Evolutionary conservation across 1,140 invertebrate species (phyloP), one percentile per base, ranked within the genome.

Genomic region (Heliconius eleuchia): DNA sequence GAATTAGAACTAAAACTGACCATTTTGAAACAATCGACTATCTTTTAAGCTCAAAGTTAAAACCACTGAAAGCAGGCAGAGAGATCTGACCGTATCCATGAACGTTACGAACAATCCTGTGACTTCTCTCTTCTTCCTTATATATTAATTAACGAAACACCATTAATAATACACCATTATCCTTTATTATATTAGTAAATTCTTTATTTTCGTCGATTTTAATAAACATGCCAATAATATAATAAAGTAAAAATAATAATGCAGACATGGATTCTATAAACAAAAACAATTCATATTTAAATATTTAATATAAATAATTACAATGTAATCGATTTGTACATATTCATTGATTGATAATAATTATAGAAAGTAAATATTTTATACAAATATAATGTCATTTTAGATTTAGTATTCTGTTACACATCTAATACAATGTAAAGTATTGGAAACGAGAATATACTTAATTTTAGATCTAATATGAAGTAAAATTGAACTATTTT

Each of bases 241-340:
- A 66, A 30, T 27, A 30, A 30, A 46, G 27, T 66, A 66, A 66
- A 66, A 66, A 57, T 57, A 11, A 66, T 66, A 66, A 66, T 66
- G 60, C 60, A 27, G 60, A 57, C 60, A 30, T 66, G 60, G 60
- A 66, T 66, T 66, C 27, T 66, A 27, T 66, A 66, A 70, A 76
- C 27, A 50, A 71, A 66, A 76, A 76, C n/a, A 46, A 23, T 70
- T 83, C 79, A 83, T 86, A 87, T 92, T 93, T 90, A 93, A 91
- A 91, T 87, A 93, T 93, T 93, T 93, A 93, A 89, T 92, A 91
- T 89, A 92, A 92, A 92, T 92, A 90, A 89, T 91, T 90, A 91
- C 86, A 91, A 89, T 89, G 85, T 91, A 88, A 91, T 91, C 85
- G 88, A 86, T 92, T 92, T 92, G 91, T 92, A 92, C 90, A 92